These are phyloP conservation scores for Cryptophagus acutangulus DNA, from an alignment of 2,888 invertebrate species.

Conservation along the genomic window DNA sequence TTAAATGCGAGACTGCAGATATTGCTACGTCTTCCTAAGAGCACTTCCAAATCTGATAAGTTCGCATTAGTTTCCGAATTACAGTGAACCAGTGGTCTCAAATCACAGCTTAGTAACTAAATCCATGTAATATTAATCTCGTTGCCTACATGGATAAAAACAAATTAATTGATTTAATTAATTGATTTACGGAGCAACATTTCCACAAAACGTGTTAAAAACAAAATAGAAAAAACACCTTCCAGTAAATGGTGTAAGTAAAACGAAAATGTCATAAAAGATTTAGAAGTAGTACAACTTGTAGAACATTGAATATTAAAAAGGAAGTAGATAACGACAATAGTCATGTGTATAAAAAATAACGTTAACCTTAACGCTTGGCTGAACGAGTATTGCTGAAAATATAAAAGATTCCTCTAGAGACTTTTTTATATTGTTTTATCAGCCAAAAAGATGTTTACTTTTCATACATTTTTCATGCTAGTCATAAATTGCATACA, in stretches of 20 bases:
- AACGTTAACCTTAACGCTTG: slow-evolving; percentile 17
- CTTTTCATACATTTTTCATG: slow-evolving; percentile 30
- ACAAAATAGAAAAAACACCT: no score
- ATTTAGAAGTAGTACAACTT: slow-evolving; percentile 1
- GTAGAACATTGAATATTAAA: slow-evolving; percentile 16
- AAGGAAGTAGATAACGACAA: slow-evolving; percentile 14
- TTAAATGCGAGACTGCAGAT: background rate
- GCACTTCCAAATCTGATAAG: no score
- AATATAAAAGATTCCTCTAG: slow-evolving; percentile 23
- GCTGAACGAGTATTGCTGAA: slow-evolving; percentile 18
- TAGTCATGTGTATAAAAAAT: slow-evolving; percentile 17
- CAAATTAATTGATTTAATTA: no score
- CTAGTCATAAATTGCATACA: slow-evolving; percentile 22
- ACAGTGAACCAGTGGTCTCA: no score
- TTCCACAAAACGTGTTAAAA: no score
- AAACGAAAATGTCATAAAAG: slow-evolving; percentile 1
- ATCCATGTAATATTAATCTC: no score
- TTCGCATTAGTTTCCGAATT: no score
- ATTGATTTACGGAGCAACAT: no score
- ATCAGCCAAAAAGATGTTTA: slow-evolving; percentile 29
- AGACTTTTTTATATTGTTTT: slow-evolving; percentile 29
- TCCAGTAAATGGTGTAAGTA: background rate
- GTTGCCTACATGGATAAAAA: no score
- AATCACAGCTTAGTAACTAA: no score
- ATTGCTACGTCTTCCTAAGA: slow-evolving; percentile 2